Evolutionary conservation across 2,888 invertebrate species (phyloP).

Genomic region (Girardia tigrina): DNA sequence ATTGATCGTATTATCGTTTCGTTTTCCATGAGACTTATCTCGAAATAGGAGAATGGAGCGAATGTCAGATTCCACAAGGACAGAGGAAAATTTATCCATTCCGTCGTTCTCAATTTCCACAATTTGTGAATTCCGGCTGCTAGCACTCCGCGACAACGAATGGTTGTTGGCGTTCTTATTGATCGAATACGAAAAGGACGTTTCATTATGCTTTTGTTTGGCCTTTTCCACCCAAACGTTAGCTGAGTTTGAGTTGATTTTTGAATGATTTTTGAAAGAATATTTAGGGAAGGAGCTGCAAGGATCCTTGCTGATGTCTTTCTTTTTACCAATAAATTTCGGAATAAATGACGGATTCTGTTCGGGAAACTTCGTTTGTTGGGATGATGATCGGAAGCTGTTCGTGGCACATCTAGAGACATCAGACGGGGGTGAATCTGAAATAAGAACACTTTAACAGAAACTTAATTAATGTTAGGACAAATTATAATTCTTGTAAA

Average conservation of each 20-base stretch:
- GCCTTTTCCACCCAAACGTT: not conserved
- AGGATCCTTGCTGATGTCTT: not conserved
- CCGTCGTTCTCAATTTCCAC: slow-evolving; percentile 10
- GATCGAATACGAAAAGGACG: not conserved
- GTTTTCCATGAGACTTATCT: not conserved
- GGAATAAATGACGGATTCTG: not conserved
- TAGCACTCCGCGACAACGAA: not conserved
- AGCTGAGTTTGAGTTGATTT: not conserved
- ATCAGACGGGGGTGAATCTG: slow-evolving; percentile 5
- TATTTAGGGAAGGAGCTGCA: not conserved
- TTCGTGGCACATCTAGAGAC: not conserved
- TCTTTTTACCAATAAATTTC: not conserved
- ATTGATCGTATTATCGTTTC: not conserved
- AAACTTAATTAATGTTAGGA: not conserved
- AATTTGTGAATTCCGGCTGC: slow-evolving; percentile 4
- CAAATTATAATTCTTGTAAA: too few relatives aligned
- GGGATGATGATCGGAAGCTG: not conserved
- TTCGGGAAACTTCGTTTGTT: not conserved
- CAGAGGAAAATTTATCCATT: not conserved
- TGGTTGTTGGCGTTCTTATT: not conserved
- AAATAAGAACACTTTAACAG: not conserved
- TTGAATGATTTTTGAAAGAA: not conserved
- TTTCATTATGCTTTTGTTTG: not conserved
- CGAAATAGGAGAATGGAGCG: not conserved
- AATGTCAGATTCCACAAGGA: slow-evolving; percentile 1